Base-by-base conservation (phyloP, 2,888 invertebrate species). In the Metellina segmentata region DNA sequence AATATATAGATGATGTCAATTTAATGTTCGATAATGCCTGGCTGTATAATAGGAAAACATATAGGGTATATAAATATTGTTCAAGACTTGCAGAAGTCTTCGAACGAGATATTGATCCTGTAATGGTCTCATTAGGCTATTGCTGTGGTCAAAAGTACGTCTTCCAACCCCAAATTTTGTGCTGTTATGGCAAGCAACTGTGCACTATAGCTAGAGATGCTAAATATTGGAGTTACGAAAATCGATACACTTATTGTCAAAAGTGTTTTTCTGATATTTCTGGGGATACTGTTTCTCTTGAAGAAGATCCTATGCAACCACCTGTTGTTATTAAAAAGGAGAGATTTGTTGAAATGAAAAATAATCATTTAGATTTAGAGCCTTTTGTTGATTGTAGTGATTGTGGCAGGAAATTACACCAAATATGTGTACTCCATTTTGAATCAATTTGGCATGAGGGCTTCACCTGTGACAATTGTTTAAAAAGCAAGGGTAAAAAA, bases 11-110 rank as follows among this genome's bases (percentile, higher is more conserved):
- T 94, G 99, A 99, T 95, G 98, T 99, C 1, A 99, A 99, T 98
- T 96, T 99, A 93, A 99, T 99, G 99, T 99, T 99, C 95, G 99
- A 99, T 94, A 99, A 99, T 95, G 99, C 99, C 9, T 99, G 99
- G 99, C 96, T 99, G 13, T 99, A 99, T 95, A 99, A 99, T 95
- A 97, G 98, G 93, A 99, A 99, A 95, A 98, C 98, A 74, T 99
- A 99, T 11, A 96, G 98, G 94, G 99, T 99, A 89, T 99, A 99
- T 96, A 97, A 98, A 96, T 99, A 98, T 95, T 99, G 99, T 96
- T 98, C 99, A 93, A 99, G 99, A 99, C 96, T 99, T 93, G 98
- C 99, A 7, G 99, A 99, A 96, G 98, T 99, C 75, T 99, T 99
- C 95, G 98, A 99, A 95, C 97, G 97, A 95, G 98, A 98, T 96